phyloP scores from a whole-genome alignment of 1,140 invertebrate species.

The Zaprionus nigranus region DNA sequence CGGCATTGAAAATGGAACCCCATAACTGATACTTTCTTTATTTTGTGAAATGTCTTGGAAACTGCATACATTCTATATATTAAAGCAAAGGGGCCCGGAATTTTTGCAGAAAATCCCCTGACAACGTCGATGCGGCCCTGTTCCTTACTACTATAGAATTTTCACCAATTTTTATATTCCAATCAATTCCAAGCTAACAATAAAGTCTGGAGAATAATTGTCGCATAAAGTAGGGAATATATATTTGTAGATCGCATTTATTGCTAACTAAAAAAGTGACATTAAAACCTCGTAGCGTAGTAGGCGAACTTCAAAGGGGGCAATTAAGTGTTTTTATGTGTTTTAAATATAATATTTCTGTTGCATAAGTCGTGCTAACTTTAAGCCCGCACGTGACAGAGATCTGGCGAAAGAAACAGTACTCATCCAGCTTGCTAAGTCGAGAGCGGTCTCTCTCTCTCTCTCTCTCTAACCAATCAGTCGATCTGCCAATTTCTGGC shows the following conservation, averaged over 20 bases:
- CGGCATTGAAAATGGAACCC: too few relatives aligned
- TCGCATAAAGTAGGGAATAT: neutral
- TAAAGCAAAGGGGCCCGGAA: too few relatives aligned
- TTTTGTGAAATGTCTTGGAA: too few relatives aligned
- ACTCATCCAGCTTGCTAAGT: constrained; percentile 23
- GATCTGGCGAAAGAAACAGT: constrained; percentile 4
- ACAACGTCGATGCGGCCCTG: too few relatives aligned
- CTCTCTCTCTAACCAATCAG: constrained; percentile 14
- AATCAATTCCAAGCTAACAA: neutral
- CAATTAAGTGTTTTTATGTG: neutral
- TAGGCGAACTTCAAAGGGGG: constrained; percentile 3
- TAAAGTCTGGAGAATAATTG: neutral
- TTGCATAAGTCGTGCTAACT: constrained; percentile 4
- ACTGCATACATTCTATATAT: too few relatives aligned
- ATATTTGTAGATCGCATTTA: neutral
- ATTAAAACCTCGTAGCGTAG: neutral
- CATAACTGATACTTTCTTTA: too few relatives aligned
- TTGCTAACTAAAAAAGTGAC: neutral
- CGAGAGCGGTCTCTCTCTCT: neutral
- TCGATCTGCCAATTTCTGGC: neutral
- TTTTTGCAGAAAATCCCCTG: too few relatives aligned
- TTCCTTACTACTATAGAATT: too few relatives aligned
- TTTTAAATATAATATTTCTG: neutral
- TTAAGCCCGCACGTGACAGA: constrained; percentile 25
- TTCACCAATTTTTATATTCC: neutral